Base-by-base conservation (phyloP, 2,113 vertebrate genomes). In the Sterna hirundo region DNA sequence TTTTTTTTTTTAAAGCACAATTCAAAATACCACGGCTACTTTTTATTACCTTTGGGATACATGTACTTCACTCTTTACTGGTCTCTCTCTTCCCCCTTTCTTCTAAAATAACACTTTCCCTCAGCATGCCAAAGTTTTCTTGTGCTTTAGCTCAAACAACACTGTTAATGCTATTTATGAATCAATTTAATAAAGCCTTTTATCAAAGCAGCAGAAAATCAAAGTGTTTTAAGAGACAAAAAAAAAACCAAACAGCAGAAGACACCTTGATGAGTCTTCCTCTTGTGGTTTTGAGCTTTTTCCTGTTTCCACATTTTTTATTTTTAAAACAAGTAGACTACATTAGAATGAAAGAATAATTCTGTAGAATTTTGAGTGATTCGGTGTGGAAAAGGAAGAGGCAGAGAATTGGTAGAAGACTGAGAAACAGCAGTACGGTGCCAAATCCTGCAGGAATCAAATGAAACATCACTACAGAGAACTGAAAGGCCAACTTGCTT, bases 261-360 rank as follows among this genome's bases (percentile, higher is more conserved):
- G 9, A n/a, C 20, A 62, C 3, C 58, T 74, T 8, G 46, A 52
- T 0, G 0, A 13, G 42, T 42, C 42, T 11, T 42, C 42, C 14
- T 42, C 42, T 42, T 30, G 26, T 27, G 13, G 5, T 13, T 80
- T 86, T 72, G n/a, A 91, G 60, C 14, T 75, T 90, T 75, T 65
- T 38, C 21, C 38, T 26, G 5, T 91, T 92, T 86, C 34, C 14
- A 26, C 6, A 12, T 23, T 64, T 68, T 74, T 62, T 18, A 40
- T 30, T 84, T 79, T 83, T 51, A 88, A 79, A 71, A 13, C 5
- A 52, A 77, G 36, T 3, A 57, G 9, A 61, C 36, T 44, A 44
- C 5, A 26, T 14, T 30, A 62, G 32, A 46, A 75, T 55, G 10
- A 62, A 78, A 57, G 10, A 57, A 9, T 42, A 72, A 46, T 30